Percentiles rank a stretch among this genome's conserved stretches.
These are phyloP conservation scores for Apodemia hepburni DNA, from an alignment of 2,888 invertebrate genomes.

Conservation along the genomic window DNA sequence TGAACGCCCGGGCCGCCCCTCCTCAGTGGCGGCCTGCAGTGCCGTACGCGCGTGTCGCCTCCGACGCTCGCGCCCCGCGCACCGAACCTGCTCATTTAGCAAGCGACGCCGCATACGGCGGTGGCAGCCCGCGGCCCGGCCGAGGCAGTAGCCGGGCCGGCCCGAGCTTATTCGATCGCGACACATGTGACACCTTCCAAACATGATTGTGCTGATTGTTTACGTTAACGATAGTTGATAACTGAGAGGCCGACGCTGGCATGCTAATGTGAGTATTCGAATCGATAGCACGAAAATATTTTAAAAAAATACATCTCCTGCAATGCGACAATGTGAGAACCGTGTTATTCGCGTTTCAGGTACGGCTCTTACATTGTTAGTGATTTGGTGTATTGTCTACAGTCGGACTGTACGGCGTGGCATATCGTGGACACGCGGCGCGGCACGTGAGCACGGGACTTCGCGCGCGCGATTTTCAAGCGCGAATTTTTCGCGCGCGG, in stretches of 20 bases:
- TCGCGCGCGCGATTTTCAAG: constrained; percentile 33
- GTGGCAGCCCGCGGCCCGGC: constrained; percentile 69
- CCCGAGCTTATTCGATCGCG: constrained; percentile 58
- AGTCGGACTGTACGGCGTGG: constrained; percentile 71
- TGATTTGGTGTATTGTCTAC: constrained; percentile 56
- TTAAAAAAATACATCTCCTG: constrained; percentile 45
- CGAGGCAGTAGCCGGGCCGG: constrained; percentile 55
- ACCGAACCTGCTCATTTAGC: constrained; percentile 69
- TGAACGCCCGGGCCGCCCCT: constrained; percentile 73
- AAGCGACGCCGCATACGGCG: constrained; percentile 71
- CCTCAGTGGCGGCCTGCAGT: constrained; percentile 78
- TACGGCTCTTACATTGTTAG: constrained; percentile 31
- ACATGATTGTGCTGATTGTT: constrained; percentile 71
- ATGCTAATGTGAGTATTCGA: constrained; percentile 76
- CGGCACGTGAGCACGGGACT: constrained; percentile 38
- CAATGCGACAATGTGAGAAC: constrained; percentile 66
- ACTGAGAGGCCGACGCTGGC: constrained; percentile 71
- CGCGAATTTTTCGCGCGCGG: constrained; percentile 38
- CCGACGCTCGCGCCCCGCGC: constrained; percentile 74
- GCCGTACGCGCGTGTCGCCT: constrained; percentile 77
- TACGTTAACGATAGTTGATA: constrained; percentile 75
- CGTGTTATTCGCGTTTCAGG: constrained; percentile 2
- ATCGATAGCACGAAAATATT: constrained; percentile 38
- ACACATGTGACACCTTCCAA: constrained; percentile 56
- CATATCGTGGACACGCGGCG: constrained; percentile 54